Evolutionary conservation across 1,140 invertebrate genomes (phyloP).

Genomic region (Calliphora vicina): DNA sequence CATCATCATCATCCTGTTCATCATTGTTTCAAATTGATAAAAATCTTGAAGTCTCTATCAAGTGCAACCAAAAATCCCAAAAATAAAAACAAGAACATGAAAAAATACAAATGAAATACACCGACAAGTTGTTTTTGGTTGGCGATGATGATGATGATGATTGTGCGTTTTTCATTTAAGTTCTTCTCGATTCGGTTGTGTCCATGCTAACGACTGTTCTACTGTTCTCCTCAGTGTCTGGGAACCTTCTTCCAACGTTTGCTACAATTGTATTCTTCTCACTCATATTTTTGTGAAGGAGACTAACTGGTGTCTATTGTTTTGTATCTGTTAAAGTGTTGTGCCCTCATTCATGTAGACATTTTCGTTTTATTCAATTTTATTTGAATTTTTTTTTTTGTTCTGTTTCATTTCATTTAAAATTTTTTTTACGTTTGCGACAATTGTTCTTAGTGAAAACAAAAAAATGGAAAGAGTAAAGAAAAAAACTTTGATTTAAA

Average conservation of each 20-base stretch:
- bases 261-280: background rate
- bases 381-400: background rate
- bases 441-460: background rate
- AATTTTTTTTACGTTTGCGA: background rate
- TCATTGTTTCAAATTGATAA: conserved; percentile 26
- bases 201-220: no score
- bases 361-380: background rate
- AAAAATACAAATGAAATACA: background rate
- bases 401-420: background rate
- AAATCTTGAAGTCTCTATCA: conserved; percentile 32
- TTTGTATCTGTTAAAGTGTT: conserved; percentile 10
- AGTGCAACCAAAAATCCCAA: background rate
- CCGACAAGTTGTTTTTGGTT: background rate
- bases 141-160: conserved; percentile 11
- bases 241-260: background rate
- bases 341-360: conserved; percentile 3
- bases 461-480: no score
- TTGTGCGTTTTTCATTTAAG: conserved; percentile 14
- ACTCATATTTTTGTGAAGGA: background rate
- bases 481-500: background rate
- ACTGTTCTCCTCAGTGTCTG: background rate
- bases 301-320: background rate
- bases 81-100: no score
- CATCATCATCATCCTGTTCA: background rate
- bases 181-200: background rate